Evolutionary conservation across 2,113 vertebrate genomes (phyloP).

Genomic region (Sinocyclocheilus maitianheensis): DNA sequence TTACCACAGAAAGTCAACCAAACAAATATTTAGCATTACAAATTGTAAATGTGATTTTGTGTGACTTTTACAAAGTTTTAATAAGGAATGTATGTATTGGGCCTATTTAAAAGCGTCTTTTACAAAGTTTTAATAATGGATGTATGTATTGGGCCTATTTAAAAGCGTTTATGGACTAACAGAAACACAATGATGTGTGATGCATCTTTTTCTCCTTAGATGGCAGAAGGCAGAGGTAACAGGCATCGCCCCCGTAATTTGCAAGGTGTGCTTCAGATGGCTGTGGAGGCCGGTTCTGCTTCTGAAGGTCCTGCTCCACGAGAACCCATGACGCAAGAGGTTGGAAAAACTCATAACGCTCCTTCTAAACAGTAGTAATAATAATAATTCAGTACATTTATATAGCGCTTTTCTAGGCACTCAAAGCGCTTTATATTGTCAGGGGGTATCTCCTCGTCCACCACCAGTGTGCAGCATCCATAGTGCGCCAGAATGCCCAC

Average conservation of each 20-base stretch:
- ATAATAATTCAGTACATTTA: too few relatives aligned
- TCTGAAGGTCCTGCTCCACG: conserved; percentile 69
- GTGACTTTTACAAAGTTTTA: neutral
- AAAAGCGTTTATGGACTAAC: neutral
- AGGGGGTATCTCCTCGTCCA: too few relatives aligned
- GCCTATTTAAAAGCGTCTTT: neutral
- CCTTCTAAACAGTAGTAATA: neutral
- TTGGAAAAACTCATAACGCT: conserved; percentile 49
- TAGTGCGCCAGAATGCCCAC: too few relatives aligned
- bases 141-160: neutral
- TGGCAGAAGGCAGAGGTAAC: conserved; percentile 70
- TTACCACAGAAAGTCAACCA: neutral
- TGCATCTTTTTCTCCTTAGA: conserved; percentile 39
- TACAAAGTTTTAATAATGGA: neutral
- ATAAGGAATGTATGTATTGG: neutral
- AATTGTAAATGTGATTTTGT: neutral
- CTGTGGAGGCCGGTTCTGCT: conserved; percentile 81
- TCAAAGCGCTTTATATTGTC: too few relatives aligned
- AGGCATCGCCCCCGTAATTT: conserved; percentile 79
- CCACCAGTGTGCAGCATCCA: too few relatives aligned
- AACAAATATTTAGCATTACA: neutral
- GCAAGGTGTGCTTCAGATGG: conserved; percentile 85
- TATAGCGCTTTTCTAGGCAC: too few relatives aligned
- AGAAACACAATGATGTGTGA: neutral
- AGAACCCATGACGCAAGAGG: conserved; percentile 87